Evolutionary conservation across 2,113 vertebrate genomes (phyloP).

Genomic region (Planiliza haematocheilus): DNA sequence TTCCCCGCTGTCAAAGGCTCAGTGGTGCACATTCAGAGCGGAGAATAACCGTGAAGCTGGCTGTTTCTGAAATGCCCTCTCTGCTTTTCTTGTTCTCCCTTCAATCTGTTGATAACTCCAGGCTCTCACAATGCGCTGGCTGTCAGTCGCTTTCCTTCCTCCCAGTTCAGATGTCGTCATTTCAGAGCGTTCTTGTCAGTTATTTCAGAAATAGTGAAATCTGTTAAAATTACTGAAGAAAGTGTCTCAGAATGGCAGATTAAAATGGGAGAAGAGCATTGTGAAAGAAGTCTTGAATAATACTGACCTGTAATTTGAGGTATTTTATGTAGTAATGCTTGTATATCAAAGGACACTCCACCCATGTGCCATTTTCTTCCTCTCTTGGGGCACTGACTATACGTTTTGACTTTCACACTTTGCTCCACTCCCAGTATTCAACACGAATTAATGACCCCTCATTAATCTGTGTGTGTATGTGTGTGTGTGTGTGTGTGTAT

Average conservation of each 20-base stretch:
- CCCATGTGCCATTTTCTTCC: constrained; percentile 44
- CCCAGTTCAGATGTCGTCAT: constrained; percentile 62
- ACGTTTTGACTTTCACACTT: constrained; percentile 92
- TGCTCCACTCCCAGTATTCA: constrained; percentile 89
- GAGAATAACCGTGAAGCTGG: constrained; percentile 56
- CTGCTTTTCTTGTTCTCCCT: constrained; percentile 56
- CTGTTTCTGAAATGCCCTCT: constrained; percentile 63
- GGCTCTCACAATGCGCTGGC: constrained; percentile 62
- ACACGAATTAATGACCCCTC: constrained; percentile 91
- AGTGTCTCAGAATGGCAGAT: constrained; percentile 55
- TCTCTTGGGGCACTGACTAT: constrained; percentile 51
- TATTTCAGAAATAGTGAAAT: constrained; percentile 64
- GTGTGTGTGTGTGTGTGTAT: constrained; percentile 27
- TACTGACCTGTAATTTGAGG: constrained; percentile 71
- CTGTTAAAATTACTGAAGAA: constrained; percentile 55
- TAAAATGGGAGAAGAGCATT: constrained; percentile 59
- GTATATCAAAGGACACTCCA: constrained; percentile 62
- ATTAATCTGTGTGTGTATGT: constrained; percentile 70
- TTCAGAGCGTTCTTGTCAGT: constrained; percentile 55
- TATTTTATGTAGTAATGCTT: constrained; percentile 63
- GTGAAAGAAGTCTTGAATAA: constrained; percentile 70
- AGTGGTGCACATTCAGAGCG: constrained; percentile 46
- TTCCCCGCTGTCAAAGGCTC: constrained; percentile 49
- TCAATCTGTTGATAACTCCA: constrained; percentile 68
- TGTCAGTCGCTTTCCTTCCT: constrained; percentile 70